These are phyloP conservation scores for Etheostoma cragini DNA, from an alignment of 2,113 vertebrate genomes.

Conservation along the genomic window DNA sequence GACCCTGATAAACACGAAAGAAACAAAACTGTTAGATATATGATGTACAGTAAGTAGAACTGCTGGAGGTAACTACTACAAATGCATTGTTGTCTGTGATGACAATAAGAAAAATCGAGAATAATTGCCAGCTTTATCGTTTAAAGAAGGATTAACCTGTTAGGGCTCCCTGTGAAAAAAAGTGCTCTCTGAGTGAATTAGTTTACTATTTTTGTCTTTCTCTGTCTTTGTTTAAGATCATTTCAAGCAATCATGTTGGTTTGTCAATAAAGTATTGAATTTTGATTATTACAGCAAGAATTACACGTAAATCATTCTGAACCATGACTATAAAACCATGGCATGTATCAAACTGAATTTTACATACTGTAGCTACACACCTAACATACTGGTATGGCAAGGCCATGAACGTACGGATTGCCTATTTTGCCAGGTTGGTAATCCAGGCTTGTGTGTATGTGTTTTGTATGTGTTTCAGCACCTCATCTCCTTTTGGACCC, in stretches of 20 bases:
- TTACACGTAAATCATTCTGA: too few species aligned
- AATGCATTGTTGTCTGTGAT: background rate
- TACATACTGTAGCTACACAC: background rate
- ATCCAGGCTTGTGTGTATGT: background rate
- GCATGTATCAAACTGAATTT: background rate
- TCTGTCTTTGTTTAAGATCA: too few species aligned
- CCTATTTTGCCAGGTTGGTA: background rate
- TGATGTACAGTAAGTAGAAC: background rate
- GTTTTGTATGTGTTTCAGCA: slow-evolving; percentile 57
- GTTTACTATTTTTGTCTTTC: too few species aligned
- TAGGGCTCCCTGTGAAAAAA: too few species aligned
- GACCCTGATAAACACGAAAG: slow-evolving; percentile 83
- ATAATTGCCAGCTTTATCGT: background rate
- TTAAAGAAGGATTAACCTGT: background rate
- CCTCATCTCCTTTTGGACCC: slow-evolving; percentile 96
- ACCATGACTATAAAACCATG: background rate
- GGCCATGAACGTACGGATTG: background rate
- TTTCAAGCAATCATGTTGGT: too few species aligned
- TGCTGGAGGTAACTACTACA: background rate
- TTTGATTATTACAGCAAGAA: background rate
- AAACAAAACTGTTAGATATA: background rate
- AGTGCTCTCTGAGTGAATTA: too few species aligned
- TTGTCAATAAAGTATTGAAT: too few species aligned
- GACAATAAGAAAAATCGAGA: background rate
- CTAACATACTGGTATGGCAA: background rate